Base-by-base conservation (phyloP, 2,113 vertebrate species). In the Festucalex cinctus region DNA sequence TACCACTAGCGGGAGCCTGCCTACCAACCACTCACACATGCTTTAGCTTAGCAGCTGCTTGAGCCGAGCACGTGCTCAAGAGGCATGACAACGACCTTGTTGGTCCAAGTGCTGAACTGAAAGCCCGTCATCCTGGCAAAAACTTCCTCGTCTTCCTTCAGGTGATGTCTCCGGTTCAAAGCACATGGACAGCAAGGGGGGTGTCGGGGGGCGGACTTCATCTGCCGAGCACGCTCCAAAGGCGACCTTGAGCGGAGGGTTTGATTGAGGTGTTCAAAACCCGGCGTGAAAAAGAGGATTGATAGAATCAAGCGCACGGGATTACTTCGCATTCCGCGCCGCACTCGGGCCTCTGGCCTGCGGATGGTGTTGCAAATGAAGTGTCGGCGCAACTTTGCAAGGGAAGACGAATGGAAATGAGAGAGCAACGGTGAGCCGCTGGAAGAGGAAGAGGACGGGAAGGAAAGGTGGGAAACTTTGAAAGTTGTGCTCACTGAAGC, bases 231-330 rank as follows among this genome's bases (percentile, higher is more conserved):
- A 39, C 48, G 83, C 78, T 84, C 83, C 84, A 86, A 86, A 88
- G 83, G 73, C 78, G 82, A 90, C 88, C 87, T 90, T 90, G 87
- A 86, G 80, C 85, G 75, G 80, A 82, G 72, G 72, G 39, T 87
- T 88, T 90, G 86, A 89, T 88, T 91, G 85, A 91, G 85, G 85
- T 86, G 79, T 87, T 90, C 82, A 87, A 89, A 90, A 88, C 81
- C 79, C 70, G 57, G 80, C 54, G 66, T 65, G 74, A 74, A 86
- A 84, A 83, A 82, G 57, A 71, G 81, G 85, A 86, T 79, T 86
- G 89, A 88, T 86, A 82, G 79, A 88, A 88, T 84, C 81, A 79
- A 84, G 76, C 76, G 57, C 71, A 77, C 44, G 78, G 75, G 84
- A 84, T 85, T 86, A 84, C 83, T 90, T 91, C 79, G 72, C 79